Base-by-base conservation (phyloP, 2,797 vertebrate genomes). In the Steatocranus sp. region DNA sequence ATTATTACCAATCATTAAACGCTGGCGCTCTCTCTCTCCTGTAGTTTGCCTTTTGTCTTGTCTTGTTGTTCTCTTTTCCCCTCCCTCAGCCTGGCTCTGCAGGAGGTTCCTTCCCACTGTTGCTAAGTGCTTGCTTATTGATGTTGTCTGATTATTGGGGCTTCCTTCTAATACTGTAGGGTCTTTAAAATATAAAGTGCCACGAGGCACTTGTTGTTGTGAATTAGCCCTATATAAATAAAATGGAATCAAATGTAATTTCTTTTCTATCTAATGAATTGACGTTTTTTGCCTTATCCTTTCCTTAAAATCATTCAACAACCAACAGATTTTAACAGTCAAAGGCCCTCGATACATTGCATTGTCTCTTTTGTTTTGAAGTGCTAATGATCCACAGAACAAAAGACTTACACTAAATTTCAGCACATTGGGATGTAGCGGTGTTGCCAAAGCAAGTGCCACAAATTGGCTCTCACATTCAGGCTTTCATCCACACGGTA, bases 381-480 rank as follows among this genome's bases (percentile, higher is more conserved):
- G 80, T 81, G 48, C 50, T 91, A 91, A 92, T 85, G 83, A 92
- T 74, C 18, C 79, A 75, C 77, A 84, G 76, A 87, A 88, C 85
- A 93, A 85, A 90, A 75, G 84, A 75, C 80, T 77, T 83, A 4
- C 23, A 53, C 58, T 76, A 10, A 63, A 79, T 86, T 79, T 82
- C 74, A 78, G 87, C 82, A 80, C 81, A 82, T 51, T 8, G 14
- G 73, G 70, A 73, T 61, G 51, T 56, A 63, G 36, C 11, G 56
- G 25, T 17, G 85, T 83, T 80, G 84, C 87, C 84, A 77, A 86
- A 83, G 85, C 83, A 90, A 93, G 83, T 88, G 81, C 75, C 88
- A 91, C 88, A 92, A 92, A 94, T 89, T 90, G 90, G 85, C 73
- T 87, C 83, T 85, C 76, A 74, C 82, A 80, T 48, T 78, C 79